phyloP scores from a whole-genome alignment of 2,888 invertebrate genomes.

The Cantharis nigra region DNA sequence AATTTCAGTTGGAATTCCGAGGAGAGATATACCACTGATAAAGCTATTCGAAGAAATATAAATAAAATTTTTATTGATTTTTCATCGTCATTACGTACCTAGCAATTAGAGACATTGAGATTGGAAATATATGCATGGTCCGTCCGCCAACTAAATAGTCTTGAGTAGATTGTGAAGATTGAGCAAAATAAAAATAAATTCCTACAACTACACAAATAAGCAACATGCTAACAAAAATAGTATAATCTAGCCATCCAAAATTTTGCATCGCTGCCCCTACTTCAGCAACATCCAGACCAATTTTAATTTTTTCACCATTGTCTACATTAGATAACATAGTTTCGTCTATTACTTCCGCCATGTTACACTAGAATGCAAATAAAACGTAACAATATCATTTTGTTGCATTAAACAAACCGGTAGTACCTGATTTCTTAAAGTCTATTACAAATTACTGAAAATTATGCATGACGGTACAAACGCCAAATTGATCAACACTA shows the following conservation, averaged over 20 bases:
- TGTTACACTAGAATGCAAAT: neutral
- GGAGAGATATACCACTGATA: slow-evolving; percentile 76
- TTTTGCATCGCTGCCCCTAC: slow-evolving; percentile 22
- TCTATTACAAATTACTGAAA: slow-evolving; percentile 21
- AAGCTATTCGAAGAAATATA: slow-evolving; percentile 60
- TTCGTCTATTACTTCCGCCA: neutral
- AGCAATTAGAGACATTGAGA: slow-evolving; percentile 30
- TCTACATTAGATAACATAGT: neutral
- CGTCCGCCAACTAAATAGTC: slow-evolving; percentile 24
- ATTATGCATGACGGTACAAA: slow-evolving; percentile 28
- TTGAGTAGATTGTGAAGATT: slow-evolving; percentile 13
- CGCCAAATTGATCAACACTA: slow-evolving; percentile 15
- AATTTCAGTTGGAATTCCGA: slow-evolving; percentile 80
- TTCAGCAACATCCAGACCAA: slow-evolving; percentile 14
- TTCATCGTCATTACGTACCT: slow-evolving; percentile 6
- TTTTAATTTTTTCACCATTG: neutral
- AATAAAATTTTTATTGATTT: neutral
- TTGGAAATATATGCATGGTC: slow-evolving; percentile 17
- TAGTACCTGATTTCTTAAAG: neutral
- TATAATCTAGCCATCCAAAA: slow-evolving; percentile 23
- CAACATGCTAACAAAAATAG: slow-evolving; percentile 19
- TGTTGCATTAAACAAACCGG: neutral
- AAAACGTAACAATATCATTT: neutral
- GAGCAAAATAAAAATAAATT: slow-evolving; percentile 16
- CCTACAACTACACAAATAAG: slow-evolving; percentile 16